Evolutionary conservation across 2,797 vertebrate genomes (phyloP).

Genomic region (Dermochelys coriacea): DNA sequence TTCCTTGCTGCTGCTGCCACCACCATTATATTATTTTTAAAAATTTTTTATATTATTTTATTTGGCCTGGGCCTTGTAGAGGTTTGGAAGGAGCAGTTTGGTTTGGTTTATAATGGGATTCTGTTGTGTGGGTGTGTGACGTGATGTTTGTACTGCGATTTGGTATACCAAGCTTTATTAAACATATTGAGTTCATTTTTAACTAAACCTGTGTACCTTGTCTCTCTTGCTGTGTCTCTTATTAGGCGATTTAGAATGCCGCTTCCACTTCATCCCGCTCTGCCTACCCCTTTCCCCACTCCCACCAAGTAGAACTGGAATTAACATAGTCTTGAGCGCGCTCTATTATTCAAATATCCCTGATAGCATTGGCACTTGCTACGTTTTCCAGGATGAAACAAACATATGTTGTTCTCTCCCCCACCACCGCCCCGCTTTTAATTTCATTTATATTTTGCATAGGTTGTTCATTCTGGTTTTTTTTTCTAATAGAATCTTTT

Average conservation of each 20-base stretch:
- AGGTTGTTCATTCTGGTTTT: neutral
- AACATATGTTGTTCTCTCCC: neutral
- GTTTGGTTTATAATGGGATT: slow-evolving; percentile 85
- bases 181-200: slow-evolving; percentile 94
- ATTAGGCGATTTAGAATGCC: slow-evolving; percentile 86
- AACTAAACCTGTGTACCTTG: slow-evolving; percentile 96
- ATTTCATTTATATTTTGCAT: neutral
- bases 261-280: slow-evolving; percentile 87
- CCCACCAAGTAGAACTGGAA: slow-evolving; percentile 73
- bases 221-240: slow-evolving; percentile 97
- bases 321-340: slow-evolving; percentile 74
- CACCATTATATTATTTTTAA: slow-evolving; percentile 52
- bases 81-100: slow-evolving; percentile 82
- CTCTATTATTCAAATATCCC: slow-evolving; percentile 98
- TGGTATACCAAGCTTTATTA: slow-evolving; percentile 97
- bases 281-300: slow-evolving; percentile 73
- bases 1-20: slow-evolving; percentile 60
- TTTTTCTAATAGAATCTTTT: neutral
- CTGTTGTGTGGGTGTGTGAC: slow-evolving; percentile 90
- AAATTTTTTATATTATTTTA: neutral
- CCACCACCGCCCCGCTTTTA: neutral
- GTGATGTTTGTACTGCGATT: slow-evolving; percentile 95
- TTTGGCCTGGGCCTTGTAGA: slow-evolving; percentile 81
- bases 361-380: slow-evolving; percentile 67
- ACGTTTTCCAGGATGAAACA: slow-evolving; percentile 71